Evolutionary conservation across 2,113 vertebrate genomes (phyloP), one percentile per base, ranked within the genome.

Genomic region (Drymodes brunneopygia): DNA sequence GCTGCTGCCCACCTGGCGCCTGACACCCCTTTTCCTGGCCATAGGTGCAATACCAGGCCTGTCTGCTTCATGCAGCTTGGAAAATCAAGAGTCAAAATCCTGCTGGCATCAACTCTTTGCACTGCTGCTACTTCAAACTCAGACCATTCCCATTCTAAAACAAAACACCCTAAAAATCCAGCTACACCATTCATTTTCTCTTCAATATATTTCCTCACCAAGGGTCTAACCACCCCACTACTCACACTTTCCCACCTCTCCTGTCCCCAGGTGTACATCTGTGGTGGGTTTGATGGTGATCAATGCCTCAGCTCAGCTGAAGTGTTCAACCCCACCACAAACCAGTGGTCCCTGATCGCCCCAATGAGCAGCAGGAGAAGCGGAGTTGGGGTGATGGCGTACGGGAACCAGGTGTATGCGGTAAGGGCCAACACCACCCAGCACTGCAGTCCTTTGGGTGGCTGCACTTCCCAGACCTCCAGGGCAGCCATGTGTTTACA

Each of bases 201-300:
- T 10, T 25, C 15, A 5, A 7, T 2, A 0, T 10, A 2, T 44
- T 66, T 40, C 40, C n/a, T 38, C 20, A 33, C 51, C 14, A 11
- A 2, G 33, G 25, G 10, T 6, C 1, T 12, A 40, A 40, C 15
- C 17, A 29, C 14, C 8, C 40, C 22, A 36, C n/a, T 20, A 36
- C n/a, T 94, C 58, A 69, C 45, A 3, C 21, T 27, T 24, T 38
- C 25, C 44, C 29, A 21, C 45, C 31, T 38, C 87, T 72, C 81
- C 79, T 44, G n/a, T 22, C 3, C 38, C 42, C 89, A 99, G 99
- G 94, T 99, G 79, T 99, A 99, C 58, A 98, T 99, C 62, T 99
- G 99, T 29, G 99, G 99, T 31, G 99, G 99, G 33, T 98, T 98
- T 94, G 98, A 98, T 5, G 98, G 99, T 1, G 97, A 84, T 0